Evolutionary conservation across 2,797 vertebrate species (phyloP).

Genomic region (Chloroceryle amazona): DNA sequence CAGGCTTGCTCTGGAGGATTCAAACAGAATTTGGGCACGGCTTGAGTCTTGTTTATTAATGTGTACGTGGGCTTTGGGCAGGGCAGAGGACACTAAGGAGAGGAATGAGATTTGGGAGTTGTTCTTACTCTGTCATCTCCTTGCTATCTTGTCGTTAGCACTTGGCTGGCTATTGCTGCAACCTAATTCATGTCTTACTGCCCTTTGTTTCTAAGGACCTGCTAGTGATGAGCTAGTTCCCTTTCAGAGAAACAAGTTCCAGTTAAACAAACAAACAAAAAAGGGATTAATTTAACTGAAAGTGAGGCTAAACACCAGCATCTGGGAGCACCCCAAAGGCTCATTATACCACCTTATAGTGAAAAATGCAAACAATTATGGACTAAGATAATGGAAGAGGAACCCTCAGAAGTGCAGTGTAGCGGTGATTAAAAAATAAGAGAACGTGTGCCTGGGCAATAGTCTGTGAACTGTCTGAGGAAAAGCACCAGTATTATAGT

Average conservation of each 20-base stretch:
- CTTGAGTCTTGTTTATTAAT: conserved; percentile 45
- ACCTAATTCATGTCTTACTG: conserved; percentile 37
- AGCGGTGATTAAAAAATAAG: conserved; percentile 51
- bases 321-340: conserved; percentile 22
- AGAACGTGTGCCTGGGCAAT: not conserved
- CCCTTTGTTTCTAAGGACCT: conserved; percentile 43
- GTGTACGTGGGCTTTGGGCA: not conserved
- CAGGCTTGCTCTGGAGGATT: conserved; percentile 33
- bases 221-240: conserved; percentile 24
- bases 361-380: conserved; percentile 62
- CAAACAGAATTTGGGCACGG: conserved; percentile 20
- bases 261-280: conserved; percentile 47
- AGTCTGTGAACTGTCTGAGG: conserved; percentile 25
- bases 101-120: conserved; percentile 24
- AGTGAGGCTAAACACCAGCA: conserved; percentile 38
- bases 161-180: conserved; percentile 21
- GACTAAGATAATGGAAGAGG: conserved; percentile 33
- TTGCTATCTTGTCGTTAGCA: not conserved
- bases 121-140: conserved; percentile 3
- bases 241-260: conserved; percentile 56
- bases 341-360: conserved; percentile 38
- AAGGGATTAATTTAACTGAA: conserved; percentile 34
- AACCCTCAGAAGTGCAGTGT: conserved; percentile 31
- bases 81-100: not conserved
- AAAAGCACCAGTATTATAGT: not conserved